These are phyloP conservation scores for Bettongia penicillata DNA, from an alignment of 2,113 vertebrate genomes.

Conservation along the genomic window DNA sequence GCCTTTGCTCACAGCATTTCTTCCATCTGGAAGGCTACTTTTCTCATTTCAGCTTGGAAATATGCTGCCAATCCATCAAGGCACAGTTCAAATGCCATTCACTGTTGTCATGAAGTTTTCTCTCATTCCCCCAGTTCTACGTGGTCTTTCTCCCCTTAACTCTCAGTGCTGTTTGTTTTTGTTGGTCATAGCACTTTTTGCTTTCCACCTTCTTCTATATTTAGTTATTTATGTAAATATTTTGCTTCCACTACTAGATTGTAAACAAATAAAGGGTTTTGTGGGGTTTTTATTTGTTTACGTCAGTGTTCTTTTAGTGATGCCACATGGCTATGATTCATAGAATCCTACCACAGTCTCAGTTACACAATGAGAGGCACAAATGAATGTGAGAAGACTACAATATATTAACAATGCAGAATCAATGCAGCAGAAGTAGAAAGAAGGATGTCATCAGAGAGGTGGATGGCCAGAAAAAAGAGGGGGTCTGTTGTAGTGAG, in stretches of 20 bases:
- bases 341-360: neutral
- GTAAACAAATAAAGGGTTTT: neutral
- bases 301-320: neutral
- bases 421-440: neutral
- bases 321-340: neutral
- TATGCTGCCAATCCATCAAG: neutral
- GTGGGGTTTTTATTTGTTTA: neutral
- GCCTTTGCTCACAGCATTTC: neutral
- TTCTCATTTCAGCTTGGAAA: neutral
- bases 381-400: neutral
- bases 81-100: neutral
- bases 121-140: neutral
- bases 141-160: neutral
- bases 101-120: neutral
- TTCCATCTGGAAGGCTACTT: neutral
- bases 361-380: neutral
- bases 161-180: neutral
- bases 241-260: neutral
- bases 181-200: neutral
- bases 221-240: neutral
- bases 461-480: neutral
- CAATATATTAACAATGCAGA: neutral
- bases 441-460: neutral
- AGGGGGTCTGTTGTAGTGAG: neutral
- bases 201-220: neutral